Base-by-base conservation (phyloP, 1,140 invertebrate genomes). In the Drosophila bocki region DNA sequence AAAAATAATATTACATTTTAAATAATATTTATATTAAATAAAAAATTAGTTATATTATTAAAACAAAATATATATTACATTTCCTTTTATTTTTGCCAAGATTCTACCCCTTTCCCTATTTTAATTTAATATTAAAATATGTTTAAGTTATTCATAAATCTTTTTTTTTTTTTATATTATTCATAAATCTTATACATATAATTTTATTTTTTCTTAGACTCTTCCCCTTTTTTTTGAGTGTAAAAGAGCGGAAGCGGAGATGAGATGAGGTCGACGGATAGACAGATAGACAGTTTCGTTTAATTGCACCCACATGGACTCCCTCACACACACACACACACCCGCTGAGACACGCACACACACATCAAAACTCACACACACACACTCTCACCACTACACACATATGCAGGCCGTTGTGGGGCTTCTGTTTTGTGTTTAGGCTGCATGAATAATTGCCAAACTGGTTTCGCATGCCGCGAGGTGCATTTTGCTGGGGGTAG, bases 371-470 rank as follows among this genome's bases (percentile, higher is more conserved):
- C 19, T 35, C 39, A 22, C 26, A 29, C 39, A 35, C 41, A 60
- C 11, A 12, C 69, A 51, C 33, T 15, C 3, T 5, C 47, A 48
- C 22, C 22, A 48, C 26, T 22, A 48, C 45, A 47, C 39, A 71
- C 48, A 37, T 41, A 47, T 58, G 47, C 19, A 35, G 33, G 32
- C 17, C 53, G 42, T 37, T 67, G 57, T 41, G 63, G 57, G 63
- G 68, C 67, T 60, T 72, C 70, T 72, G 70, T 72, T 72, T 72
- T 72, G 72, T 75, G 74, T 85, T 85, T 77, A 80, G 82, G 82
- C 78, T 85, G 82, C 82, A 86, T 85, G 82, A 85, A 85, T 85
- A 82, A 85, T 82, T 85, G 82, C 68, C 67, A 70, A 82, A 71
- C 65, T 75, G 78, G 69, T 45, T 64, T 58, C 58, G 50, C 64